A percentile compares a stretch with the other conserved stretches of the same genome.
Evolutionary conservation across 64 coral and sea anemone genomes (phyloP).

Genomic region (Montipora efflorescens): DNA sequence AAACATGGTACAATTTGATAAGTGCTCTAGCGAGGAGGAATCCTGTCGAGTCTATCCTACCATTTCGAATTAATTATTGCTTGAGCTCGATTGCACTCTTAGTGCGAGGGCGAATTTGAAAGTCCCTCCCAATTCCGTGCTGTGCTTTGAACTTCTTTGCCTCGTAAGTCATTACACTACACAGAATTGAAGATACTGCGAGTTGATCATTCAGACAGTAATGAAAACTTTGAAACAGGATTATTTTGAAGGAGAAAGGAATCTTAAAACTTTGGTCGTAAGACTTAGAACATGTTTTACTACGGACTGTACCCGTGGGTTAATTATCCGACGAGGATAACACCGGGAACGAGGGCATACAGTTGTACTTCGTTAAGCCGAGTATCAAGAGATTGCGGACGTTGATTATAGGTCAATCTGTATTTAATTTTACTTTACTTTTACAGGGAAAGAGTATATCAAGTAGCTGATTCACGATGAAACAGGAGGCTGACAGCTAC

Average conservation of each 20-base stretch:
- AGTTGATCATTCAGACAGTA: neutral
- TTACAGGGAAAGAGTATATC: too few species aligned
- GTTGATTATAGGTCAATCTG: too few species aligned
- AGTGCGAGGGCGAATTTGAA: neutral
- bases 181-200: neutral
- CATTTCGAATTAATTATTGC: neutral
- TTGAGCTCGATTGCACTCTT: neutral
- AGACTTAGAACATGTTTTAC: neutral
- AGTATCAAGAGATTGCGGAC: too few species aligned
- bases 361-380: too few species aligned
- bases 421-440: too few species aligned
- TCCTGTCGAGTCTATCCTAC: neutral
- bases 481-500: too few species aligned
- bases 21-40: conserved; percentile 3
- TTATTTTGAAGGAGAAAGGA: neutral
- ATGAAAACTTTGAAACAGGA: neutral
- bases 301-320: too few species aligned
- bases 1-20: neutral
- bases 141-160: neutral
- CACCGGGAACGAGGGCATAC: too few species aligned
- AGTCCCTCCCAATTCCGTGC: neutral
- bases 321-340: too few species aligned
- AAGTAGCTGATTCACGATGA: too few species aligned
- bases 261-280: neutral
- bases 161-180: neutral